A percentile compares a stretch with the other conserved stretches of the same genome.
Conservation (phyloP, 1,140 invertebrate genomes). For the Drosophila virilis region DNA sequence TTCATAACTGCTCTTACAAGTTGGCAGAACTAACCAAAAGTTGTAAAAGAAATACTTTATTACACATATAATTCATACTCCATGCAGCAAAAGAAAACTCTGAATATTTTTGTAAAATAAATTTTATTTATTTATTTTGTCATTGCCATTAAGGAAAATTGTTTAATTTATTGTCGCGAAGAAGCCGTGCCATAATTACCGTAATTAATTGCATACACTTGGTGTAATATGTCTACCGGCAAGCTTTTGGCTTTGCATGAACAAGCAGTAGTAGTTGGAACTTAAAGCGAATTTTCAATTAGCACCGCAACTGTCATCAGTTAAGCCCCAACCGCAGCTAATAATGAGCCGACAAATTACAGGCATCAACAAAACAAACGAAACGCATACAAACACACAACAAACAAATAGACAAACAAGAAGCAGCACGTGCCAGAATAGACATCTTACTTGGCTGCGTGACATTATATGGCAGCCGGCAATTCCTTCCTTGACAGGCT, state of each 20-base stretch:
- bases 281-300: slow-evolving; percentile 29
- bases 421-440: slow-evolving; percentile 12
- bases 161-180: not conserved
- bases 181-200: not conserved
- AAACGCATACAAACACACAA: slow-evolving; percentile 8
- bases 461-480: slow-evolving; percentile 38
- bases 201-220: not conserved
- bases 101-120: no score
- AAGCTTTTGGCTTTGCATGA: not conserved
- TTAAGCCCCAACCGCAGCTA: slow-evolving; percentile 20
- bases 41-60: slow-evolving; percentile 11
- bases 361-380: slow-evolving; percentile 24
- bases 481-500: slow-evolving; percentile 27
- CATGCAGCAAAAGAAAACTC: not conserved
- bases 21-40: slow-evolving; percentile 19
- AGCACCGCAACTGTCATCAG: slow-evolving; percentile 26
- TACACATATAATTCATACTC: slow-evolving; percentile 16
- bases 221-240: not conserved
- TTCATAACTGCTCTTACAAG: slow-evolving; percentile 36
- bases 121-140: no score
- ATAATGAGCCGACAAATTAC: slow-evolving; percentile 40
- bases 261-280: not conserved
- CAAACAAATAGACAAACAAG: slow-evolving; percentile 10
- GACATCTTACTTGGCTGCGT: slow-evolving; percentile 40
- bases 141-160: not conserved